Base-by-base conservation (phyloP, 1,140 invertebrate species). In the Eumaeus atala region DNA sequence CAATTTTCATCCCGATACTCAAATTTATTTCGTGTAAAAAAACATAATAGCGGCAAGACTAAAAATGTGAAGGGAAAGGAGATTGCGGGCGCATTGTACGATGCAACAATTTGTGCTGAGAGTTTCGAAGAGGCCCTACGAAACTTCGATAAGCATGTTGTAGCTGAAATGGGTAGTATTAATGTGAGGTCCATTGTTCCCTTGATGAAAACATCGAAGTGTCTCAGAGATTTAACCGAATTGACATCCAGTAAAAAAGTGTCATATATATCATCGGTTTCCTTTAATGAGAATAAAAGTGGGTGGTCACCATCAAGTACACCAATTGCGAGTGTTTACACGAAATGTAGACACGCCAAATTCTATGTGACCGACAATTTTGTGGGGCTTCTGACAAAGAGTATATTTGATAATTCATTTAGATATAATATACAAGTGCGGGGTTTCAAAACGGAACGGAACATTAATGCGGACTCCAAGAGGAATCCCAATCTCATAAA, bases 381-480 rank as follows among this genome's bases (percentile, higher is more conserved):
- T 58, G 54, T 76, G 5, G 74, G 79, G n/a, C 51, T 78, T 1
- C 64, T 86, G 12, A 54, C 67, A 0, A 67, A 57, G 10, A 73
- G 72, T 61, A 21, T 83, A 52, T 61, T 51, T 8, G 51, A 66
- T 6, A 69, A 70, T 50, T 70, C 61, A n/a, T 89, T 89, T 60
- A 78, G 67, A 16, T 90, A 87, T 62, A 81, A 87, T 55, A 69
- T 90, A 9, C 90, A 90, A 79, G 83, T 90, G 10, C 87, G 92
- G 56, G 88, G 89, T 35, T 96, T 96, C 70, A 95, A 95, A 80
- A 95, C 94, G 5, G 91, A 94, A 61, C 82, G 93, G 58, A 91
- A 89, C 48, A 87, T 93, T 8, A 89, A 91, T 61, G 90, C 91
- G 0, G 93, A 95, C 66, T 67, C 90, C 37, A 88, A 91, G 54